These are phyloP conservation scores for Ptychobarbus kaznakovi DNA, from an alignment of 2,797 vertebrate genomes.

Conservation along the genomic window DNA sequence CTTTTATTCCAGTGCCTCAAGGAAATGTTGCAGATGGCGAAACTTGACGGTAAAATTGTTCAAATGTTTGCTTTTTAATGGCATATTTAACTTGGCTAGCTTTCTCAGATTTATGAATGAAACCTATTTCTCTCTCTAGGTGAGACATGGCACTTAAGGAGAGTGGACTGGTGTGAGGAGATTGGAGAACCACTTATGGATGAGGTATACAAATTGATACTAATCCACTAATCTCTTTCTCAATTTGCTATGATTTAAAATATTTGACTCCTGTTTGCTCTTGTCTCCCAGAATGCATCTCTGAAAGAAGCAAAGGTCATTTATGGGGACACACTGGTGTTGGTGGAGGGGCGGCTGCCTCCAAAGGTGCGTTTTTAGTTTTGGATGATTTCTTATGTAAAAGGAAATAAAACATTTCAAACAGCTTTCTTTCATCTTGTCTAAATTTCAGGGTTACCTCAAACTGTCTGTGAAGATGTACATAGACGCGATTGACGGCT, in stretches of 20 bases:
- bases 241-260: not conserved
- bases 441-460: slow-evolving; percentile 84
- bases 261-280: not conserved
- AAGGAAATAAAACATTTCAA: not conserved
- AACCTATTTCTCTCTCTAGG: slow-evolving; percentile 70
- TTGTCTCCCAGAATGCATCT: slow-evolving; percentile 78
- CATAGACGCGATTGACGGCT: slow-evolving; percentile 50
- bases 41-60: slow-evolving; percentile 83
- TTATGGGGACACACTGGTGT: slow-evolving; percentile 87
- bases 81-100: not conserved
- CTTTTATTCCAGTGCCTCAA: slow-evolving; percentile 84
- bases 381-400: not conserved
- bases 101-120: not conserved
- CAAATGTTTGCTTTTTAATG: not conserved
- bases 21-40: slow-evolving; percentile 83
- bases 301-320: slow-evolving; percentile 84
- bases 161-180: slow-evolving; percentile 93
- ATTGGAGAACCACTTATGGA: slow-evolving; percentile 88
- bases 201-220: slow-evolving; percentile 73
- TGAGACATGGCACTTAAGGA: slow-evolving; percentile 90
- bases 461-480: slow-evolving; percentile 86
- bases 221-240: not conserved
- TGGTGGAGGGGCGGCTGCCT: slow-evolving; percentile 88
- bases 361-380: slow-evolving; percentile 77
- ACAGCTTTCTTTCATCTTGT: not conserved